These are phyloP conservation scores for Falcunculus frontatus DNA, from an alignment of 2,113 vertebrate genomes.

Conservation along the genomic window DNA sequence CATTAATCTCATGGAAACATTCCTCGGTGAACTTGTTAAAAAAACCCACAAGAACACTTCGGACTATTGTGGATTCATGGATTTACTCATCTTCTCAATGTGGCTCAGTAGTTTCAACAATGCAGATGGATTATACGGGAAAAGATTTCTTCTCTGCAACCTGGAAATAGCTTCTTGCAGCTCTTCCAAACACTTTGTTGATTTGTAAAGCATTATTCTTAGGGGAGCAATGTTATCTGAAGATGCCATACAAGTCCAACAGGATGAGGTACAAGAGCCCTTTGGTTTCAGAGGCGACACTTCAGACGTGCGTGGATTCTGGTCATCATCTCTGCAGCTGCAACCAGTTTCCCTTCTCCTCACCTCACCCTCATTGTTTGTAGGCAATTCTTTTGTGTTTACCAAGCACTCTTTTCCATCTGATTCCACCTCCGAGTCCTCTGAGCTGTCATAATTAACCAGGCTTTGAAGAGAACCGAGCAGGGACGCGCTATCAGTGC, in stretches of 20 bases:
- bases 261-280: neutral
- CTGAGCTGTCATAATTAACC: slow-evolving; percentile 87
- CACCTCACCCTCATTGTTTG: neutral
- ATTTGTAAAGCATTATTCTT: slow-evolving; percentile 29
- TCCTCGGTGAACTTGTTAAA: neutral
- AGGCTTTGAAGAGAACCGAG: slow-evolving; percentile 62
- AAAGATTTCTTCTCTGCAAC: slow-evolving; percentile 83
- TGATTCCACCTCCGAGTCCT: slow-evolving; percentile 78
- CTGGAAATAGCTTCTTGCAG: slow-evolving; percentile 77
- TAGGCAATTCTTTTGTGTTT: neutral
- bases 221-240: neutral
- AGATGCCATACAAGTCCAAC: neutral
- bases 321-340: neutral
- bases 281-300: neutral
- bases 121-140: slow-evolving; percentile 88
- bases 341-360: neutral
- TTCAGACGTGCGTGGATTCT: neutral
- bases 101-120: slow-evolving; percentile 81
- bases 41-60: neutral
- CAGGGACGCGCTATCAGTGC: neutral
- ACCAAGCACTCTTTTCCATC: neutral
- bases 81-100: slow-evolving; percentile 34
- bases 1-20: neutral
- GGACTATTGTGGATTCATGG: neutral
- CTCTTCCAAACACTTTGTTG: slow-evolving; percentile 73